phyloP scores from a whole-genome alignment of 2,113 vertebrate species.

The Panurus biarmicus region DNA sequence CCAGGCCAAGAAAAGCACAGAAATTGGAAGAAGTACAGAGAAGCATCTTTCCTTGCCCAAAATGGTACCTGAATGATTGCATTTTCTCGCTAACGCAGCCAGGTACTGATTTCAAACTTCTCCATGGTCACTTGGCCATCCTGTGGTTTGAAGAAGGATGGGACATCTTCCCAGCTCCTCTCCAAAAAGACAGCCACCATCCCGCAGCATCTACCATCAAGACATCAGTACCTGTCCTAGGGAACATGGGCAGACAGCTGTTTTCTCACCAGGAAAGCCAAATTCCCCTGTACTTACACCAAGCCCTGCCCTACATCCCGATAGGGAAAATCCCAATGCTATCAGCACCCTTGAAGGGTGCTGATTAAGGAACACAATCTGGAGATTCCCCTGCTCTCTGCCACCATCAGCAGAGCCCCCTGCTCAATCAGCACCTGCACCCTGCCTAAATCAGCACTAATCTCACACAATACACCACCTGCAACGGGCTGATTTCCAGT shows the following conservation, averaged over 20 bases:
- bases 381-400: neutral
- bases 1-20: neutral
- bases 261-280: neutral
- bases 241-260: fast-evolving
- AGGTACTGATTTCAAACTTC: neutral
- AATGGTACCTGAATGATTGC: fast-evolving
- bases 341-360: neutral
- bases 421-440: conserved; percentile 65
- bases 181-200: neutral
- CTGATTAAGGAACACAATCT: conserved; percentile 19
- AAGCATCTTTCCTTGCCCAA: neutral
- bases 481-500: conserved; percentile 73
- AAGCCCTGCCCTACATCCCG: neutral
- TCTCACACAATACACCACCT: conserved; percentile 74
- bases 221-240: fast-evolving
- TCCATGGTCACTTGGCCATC: fast-evolving
- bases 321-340: neutral
- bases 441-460: conserved; percentile 70
- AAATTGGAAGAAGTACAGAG: fast-evolving
- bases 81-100: neutral
- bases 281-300: neutral
- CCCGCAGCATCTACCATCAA: neutral
- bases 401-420: neutral
- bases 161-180: neutral
- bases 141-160: neutral